phyloP scores from a whole-genome alignment of 2,113 vertebrate species.

The Shinisaurus crocodilurus region DNA sequence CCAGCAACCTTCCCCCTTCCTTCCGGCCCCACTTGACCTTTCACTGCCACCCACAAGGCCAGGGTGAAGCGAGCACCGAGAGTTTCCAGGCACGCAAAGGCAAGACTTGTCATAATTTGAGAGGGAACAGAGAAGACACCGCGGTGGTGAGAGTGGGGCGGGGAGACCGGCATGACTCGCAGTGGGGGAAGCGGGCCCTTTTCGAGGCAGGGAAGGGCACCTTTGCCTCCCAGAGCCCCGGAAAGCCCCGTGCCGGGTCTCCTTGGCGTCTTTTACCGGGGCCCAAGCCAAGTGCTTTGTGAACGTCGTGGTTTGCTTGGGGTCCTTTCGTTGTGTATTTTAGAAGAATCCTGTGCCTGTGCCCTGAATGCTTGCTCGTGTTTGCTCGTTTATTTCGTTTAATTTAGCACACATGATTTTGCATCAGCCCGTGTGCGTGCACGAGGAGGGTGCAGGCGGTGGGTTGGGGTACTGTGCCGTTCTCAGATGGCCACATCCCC shows the following conservation, averaged over 20 bases:
- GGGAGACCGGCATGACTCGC: conserved; percentile 41
- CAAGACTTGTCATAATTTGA: conserved; percentile 36
- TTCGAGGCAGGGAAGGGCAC: conserved; percentile 8
- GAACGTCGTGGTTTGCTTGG: neutral
- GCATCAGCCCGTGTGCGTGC: neutral
- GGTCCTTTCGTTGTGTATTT: neutral
- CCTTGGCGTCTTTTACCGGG: neutral
- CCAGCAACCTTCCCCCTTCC: conserved; percentile 26
- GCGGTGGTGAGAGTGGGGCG: neutral
- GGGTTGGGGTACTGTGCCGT: too few species aligned
- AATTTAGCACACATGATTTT: too few species aligned
- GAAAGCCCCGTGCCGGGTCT: neutral
- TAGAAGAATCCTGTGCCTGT: neutral
- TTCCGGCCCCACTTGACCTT: conserved; percentile 75
- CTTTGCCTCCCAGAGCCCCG: neutral
- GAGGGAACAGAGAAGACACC: neutral
- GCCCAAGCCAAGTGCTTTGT: too few species aligned
- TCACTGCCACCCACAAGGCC: conserved; percentile 72
- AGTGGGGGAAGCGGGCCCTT: conserved; percentile 37
- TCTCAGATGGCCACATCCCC: neutral
- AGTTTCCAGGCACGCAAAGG: conserved; percentile 74
- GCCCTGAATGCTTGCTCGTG: neutral
- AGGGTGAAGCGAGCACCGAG: conserved; percentile 62
- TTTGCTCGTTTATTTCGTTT: neutral
- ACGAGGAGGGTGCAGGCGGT: neutral